Percentiles rank a stretch among this genome's conserved stretches.
Conservation (phyloP, 2,113 vertebrate species). For the Pseudopodoces humilis region DNA sequence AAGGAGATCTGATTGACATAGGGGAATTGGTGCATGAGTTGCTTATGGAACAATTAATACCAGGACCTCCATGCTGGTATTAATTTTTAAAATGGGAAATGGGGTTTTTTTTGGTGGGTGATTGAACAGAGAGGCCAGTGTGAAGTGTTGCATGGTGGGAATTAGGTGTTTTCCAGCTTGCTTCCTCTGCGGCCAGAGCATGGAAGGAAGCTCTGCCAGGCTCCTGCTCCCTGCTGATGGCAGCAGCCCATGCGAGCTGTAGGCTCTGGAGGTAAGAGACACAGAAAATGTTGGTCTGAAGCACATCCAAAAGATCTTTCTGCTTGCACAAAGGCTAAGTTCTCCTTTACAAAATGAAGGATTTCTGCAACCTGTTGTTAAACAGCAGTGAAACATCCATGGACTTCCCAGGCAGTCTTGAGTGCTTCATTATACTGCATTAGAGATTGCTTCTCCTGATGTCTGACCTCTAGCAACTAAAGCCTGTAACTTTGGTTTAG, state of each 20-base stretch:
- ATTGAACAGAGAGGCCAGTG: not conserved
- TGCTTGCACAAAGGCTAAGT: not conserved
- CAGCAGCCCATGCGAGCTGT: not conserved
- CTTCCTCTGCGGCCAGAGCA: not conserved
- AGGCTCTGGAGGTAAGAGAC: not conserved
- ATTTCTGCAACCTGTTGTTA: not conserved
- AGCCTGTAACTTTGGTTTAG: not conserved
- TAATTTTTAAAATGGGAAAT: not conserved
- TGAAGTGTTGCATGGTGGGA: not conserved
- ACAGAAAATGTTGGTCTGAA: not conserved
- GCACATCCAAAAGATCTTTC: not conserved
- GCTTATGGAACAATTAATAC: not conserved
- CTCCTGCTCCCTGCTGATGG: not conserved
- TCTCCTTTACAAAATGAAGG: not conserved
- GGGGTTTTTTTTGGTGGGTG: not conserved
- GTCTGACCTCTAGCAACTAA: not conserved
- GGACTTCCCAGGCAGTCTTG: not conserved
- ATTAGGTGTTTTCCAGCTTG: not conserved
- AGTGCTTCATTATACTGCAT: not conserved
- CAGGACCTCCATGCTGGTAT: rapidly evolving
- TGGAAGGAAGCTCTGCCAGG: not conserved
- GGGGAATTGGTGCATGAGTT: not conserved
- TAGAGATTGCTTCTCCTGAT: not conserved
- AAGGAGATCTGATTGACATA: not conserved
- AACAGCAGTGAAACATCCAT: not conserved